Evolutionary conservation across 2,113 vertebrate species (phyloP).

Genomic region (Gasterosteus aculeatus): DNA sequence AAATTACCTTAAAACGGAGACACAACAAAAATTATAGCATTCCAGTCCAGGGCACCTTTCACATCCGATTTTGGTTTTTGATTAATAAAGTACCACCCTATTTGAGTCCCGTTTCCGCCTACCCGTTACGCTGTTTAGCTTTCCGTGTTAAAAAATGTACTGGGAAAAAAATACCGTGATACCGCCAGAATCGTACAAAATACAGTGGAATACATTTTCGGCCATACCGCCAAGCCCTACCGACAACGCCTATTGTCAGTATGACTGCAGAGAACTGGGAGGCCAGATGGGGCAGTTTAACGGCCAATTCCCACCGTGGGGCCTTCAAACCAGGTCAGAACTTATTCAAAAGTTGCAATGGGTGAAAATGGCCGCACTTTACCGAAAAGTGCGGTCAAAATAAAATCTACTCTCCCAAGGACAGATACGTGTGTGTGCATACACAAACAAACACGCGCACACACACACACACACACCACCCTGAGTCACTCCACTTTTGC

Average conservation of each 20-base stretch:
- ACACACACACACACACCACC: constrained; percentile 10
- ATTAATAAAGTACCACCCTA: no score
- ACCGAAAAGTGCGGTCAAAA: constrained; percentile 10
- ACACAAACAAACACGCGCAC: constrained; percentile 6
- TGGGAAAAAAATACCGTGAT: no score
- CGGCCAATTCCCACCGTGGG: constrained; percentile 6
- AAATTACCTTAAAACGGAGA: neutral
- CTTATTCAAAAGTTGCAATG: constrained; percentile 2
- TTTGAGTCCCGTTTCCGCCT: no score
- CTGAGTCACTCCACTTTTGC: constrained; percentile 46
- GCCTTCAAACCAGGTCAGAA: constrained; percentile 10
- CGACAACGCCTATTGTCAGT: neutral
- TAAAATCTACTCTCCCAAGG: constrained; percentile 23
- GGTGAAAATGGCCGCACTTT: constrained; percentile 28
- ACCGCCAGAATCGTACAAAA: no score
- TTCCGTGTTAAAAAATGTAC: no score
- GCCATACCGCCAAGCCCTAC: neutral
- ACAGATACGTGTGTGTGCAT: constrained; percentile 7
- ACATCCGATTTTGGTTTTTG: no score
- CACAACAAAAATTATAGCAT: neutral
- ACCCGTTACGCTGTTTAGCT: no score
- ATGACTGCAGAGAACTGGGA: neutral
- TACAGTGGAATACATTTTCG: no score
- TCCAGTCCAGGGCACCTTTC: no score
- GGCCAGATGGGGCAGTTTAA: neutral